Evolutionary conservation across 1,140 invertebrate genomes (phyloP).

Genomic region (Drosophila kurseongensis): DNA sequence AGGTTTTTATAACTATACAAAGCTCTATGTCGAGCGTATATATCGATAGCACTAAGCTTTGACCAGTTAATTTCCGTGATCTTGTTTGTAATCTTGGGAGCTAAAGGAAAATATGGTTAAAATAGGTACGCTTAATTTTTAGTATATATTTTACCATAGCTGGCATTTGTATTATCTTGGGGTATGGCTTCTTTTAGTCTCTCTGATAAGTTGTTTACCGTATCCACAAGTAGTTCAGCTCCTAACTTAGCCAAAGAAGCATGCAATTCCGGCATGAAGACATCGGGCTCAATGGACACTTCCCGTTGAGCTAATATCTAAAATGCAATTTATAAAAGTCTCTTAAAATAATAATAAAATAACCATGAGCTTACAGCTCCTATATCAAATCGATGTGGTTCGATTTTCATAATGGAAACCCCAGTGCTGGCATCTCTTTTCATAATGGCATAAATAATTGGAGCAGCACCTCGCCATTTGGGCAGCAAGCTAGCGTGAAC

Average conservation of each 20-base stretch:
- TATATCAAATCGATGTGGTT: slow-evolving; percentile 94
- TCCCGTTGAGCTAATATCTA: slow-evolving; percentile 89
- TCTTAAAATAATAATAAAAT: too few species aligned
- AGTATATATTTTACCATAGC: slow-evolving; percentile 87
- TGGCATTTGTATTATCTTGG: slow-evolving; percentile 87
- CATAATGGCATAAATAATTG: slow-evolving; percentile 86
- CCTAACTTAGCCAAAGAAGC: slow-evolving; percentile 89
- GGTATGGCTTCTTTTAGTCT: slow-evolving; percentile 86
- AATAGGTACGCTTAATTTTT: slow-evolving; percentile 19
- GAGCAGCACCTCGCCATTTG: slow-evolving; percentile 93
- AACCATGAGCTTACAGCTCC: slow-evolving; percentile 86
- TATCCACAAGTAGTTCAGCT: slow-evolving; percentile 88
- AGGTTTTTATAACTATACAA: slow-evolving; percentile 88
- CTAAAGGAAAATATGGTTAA: slow-evolving; percentile 81
- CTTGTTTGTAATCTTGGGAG: slow-evolving; percentile 88
- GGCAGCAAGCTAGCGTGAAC: slow-evolving; percentile 96
- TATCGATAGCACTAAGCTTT: slow-evolving; percentile 86
- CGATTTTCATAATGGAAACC: slow-evolving; percentile 95
- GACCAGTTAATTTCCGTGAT: slow-evolving; percentile 88
- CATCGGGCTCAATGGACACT: slow-evolving; percentile 87
- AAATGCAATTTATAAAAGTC: neutral
- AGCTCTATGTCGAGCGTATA: slow-evolving; percentile 89
- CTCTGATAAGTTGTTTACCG: slow-evolving; percentile 87
- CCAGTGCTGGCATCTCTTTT: slow-evolving; percentile 94
- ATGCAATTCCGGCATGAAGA: slow-evolving; percentile 89